phyloP scores from a whole-genome alignment of 2,113 vertebrate species.

The Pogona vitticeps region DNA sequence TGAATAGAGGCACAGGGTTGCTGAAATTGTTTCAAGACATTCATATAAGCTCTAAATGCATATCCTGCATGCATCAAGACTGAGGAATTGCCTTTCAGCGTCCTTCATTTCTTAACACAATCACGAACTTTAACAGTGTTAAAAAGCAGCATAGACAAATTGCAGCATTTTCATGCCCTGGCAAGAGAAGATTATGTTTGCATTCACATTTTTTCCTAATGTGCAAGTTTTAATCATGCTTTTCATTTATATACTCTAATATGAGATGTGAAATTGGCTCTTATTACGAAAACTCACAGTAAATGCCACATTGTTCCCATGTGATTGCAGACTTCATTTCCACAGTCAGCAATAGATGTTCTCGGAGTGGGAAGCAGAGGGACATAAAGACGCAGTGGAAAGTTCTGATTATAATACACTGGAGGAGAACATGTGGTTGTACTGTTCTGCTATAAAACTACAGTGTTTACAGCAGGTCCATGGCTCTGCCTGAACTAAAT shows the following conservation, averaged over 20 bases:
- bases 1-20: neutral
- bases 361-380: neutral
- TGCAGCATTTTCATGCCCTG: neutral
- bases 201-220: neutral
- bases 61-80: neutral
- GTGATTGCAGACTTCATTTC: neutral
- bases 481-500: neutral
- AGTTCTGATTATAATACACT: neutral
- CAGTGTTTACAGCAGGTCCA: neutral
- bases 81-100: neutral
- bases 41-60: neutral
- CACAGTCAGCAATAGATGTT: neutral
- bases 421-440: neutral
- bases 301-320: slow-evolving; percentile 2
- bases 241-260: slow-evolving; percentile 27
- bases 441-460: slow-evolving; percentile 8
- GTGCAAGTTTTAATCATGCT: neutral
- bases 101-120: slow-evolving; percentile 22
- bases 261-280: slow-evolving; percentile 17
- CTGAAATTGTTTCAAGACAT: neutral
- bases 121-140: too few species aligned
- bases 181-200: neutral
- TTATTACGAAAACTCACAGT: neutral
- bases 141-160: neutral
- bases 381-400: neutral